Base-by-base conservation (phyloP, 2,888 invertebrate species). In the Muscina levida region DNA sequence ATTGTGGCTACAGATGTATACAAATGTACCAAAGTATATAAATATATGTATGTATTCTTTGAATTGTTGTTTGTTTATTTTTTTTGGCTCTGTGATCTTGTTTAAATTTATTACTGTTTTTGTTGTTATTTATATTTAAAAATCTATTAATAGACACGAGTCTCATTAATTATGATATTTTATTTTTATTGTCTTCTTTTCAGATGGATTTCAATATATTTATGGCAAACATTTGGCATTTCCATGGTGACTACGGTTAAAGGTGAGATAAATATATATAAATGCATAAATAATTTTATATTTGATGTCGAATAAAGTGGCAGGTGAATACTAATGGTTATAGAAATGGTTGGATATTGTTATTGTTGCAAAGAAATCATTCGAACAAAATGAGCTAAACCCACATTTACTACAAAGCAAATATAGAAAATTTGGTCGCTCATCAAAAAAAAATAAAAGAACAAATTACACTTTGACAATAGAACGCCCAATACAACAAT, bases 231-330 rank as follows among this genome's bases (percentile, higher is more conserved):
- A 15, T 59, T 53, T 42, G 51, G 8, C 42, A 51, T 6, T 6
- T 17, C 67, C 44, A 71, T 53, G 59, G 72, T 71, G 72, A 75
- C 62, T 68, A 68, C 26, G 72, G 67, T 26, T 72, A 65, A 72
- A 79, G 78, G 79, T 79, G 75, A 75, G 62, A 59, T 46, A 75
- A 31, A 5, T 31, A 24, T n/a, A n/a, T n/a, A n/a, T n/a, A n/a
- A n/a, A n/a, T n/a, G n/a, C n/a, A n/a, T n/a, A n/a, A n/a, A n/a
- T n/a, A n/a, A n/a, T n/a, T n/a, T n/a, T n/a, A 4, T 39, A 10
- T 26, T 19, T 3, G n/a, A 1, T 3, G n/a, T 8, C 24, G 24
- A 53, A 31, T 31, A 5, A 31, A 31, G 31, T 31, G 31, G 31
- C 3, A 31, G 31, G 31, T 31, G 31, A 31, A 31, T 31, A 8